phyloP scores from a whole-genome alignment of 2,888 invertebrate genomes.

The Drosophila emarginata region DNA sequence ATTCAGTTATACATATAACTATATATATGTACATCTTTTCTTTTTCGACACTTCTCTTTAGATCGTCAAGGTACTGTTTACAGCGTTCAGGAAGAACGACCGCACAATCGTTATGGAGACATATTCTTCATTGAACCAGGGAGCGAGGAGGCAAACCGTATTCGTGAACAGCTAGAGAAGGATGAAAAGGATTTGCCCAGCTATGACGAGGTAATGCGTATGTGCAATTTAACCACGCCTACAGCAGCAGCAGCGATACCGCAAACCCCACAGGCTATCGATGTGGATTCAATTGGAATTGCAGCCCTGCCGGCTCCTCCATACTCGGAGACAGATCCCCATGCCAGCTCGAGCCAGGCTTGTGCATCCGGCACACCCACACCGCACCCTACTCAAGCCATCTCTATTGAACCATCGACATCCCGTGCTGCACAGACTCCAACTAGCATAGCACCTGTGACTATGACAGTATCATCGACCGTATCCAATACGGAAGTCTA shows the following conservation, averaged over 20 bases:
- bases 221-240: constrained; percentile 63
- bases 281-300: constrained; percentile 48
- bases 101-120: constrained; percentile 67
- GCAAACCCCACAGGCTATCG: constrained; percentile 14
- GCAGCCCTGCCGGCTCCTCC: constrained; percentile 69
- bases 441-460: constrained; percentile 26
- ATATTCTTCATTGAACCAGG: constrained; percentile 78
- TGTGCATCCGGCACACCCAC: background rate
- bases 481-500: constrained; percentile 34
- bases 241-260: constrained; percentile 45
- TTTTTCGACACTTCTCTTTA: constrained; percentile 42
- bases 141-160: constrained; percentile 69
- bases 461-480: constrained; percentile 29
- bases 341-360: constrained; percentile 8
- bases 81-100: constrained; percentile 57
- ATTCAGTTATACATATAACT: background rate
- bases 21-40: background rate
- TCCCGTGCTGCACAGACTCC: constrained; percentile 62
- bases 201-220: constrained; percentile 81
- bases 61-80: constrained; percentile 73
- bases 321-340: constrained; percentile 61
- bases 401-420: constrained; percentile 57
- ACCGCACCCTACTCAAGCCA: constrained; percentile 17
- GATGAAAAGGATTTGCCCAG: constrained; percentile 80
- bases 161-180: constrained; percentile 75